Evolutionary conservation across 2,113 vertebrate species (phyloP).

Genomic region (Mormyrus lacerda): DNA sequence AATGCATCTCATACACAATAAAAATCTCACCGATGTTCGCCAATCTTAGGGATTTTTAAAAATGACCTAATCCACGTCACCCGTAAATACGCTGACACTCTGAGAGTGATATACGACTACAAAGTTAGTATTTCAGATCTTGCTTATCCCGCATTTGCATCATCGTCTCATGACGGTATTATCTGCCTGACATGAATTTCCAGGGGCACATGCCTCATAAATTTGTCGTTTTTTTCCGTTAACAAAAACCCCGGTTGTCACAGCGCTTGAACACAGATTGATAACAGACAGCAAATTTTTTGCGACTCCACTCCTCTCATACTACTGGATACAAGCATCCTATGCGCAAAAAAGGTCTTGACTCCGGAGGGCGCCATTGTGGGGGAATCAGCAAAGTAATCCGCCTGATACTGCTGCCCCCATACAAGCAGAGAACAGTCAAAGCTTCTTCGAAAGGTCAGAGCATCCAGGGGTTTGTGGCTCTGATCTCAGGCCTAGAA

Average conservation of each 20-base stretch:
- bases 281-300: slow-evolving; percentile 58
- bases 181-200: slow-evolving; percentile 65
- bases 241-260: slow-evolving; percentile 33
- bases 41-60: neutral
- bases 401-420: neutral
- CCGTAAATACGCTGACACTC: neutral
- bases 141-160: slow-evolving; percentile 53
- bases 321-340: neutral
- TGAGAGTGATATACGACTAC: slow-evolving; percentile 12
- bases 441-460: neutral
- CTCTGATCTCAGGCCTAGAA: neutral
- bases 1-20: neutral
- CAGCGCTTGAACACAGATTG: slow-evolving; percentile 43
- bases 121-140: neutral
- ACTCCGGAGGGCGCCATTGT: neutral
- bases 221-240: slow-evolving; percentile 47
- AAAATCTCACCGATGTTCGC: neutral
- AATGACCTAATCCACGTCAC: neutral
- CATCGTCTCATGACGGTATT: slow-evolving; percentile 57
- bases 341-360: neutral
- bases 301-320: slow-evolving; percentile 39
- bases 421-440: neutral
- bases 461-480: neutral
- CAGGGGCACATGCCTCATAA: slow-evolving; percentile 56
- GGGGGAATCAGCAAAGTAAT: neutral